phyloP scores from a whole-genome alignment of 2,888 invertebrate genomes.

The Synergus itoensis region DNA sequence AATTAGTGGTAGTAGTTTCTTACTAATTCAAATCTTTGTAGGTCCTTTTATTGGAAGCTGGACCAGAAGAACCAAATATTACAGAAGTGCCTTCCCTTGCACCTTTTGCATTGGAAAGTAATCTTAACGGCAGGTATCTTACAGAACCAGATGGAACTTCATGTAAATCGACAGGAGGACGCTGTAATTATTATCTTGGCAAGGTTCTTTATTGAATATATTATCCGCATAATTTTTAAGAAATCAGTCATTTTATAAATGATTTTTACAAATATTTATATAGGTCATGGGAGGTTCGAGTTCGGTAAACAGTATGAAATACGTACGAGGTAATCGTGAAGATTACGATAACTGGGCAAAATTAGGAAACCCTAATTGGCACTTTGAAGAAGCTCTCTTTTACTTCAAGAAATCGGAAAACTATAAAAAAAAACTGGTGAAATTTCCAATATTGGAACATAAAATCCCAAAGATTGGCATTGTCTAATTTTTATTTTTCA shows the following conservation, averaged over 20 bases:
- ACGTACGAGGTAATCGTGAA: slow-evolving; percentile 88
- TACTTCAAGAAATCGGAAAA: slow-evolving; percentile 96
- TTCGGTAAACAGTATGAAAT: slow-evolving; percentile 93
- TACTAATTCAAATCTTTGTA: slow-evolving; percentile 81
- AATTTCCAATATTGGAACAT: not conserved
- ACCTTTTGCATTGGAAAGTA: slow-evolving; percentile 90
- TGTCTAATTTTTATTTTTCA: slow-evolving; percentile 77
- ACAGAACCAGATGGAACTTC: slow-evolving; percentile 90
- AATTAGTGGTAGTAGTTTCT: too few species aligned
- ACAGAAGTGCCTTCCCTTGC: slow-evolving; percentile 92
- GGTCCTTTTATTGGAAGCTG: slow-evolving; percentile 89
- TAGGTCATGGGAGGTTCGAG: slow-evolving; percentile 93
- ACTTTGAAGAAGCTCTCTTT: slow-evolving; percentile 86
- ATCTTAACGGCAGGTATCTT: slow-evolving; percentile 94
- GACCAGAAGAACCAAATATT: slow-evolving; percentile 93
- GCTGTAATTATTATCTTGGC: slow-evolving; percentile 66
- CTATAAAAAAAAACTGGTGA: slow-evolving; percentile 82
- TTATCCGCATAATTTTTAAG: too few species aligned
- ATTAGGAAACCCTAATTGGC: slow-evolving; percentile 93
- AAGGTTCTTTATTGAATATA: not conserved
- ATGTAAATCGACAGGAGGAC: slow-evolving; percentile 89
- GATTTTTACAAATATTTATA: not conserved
- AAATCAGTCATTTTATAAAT: not conserved
- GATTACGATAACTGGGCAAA: slow-evolving; percentile 95
- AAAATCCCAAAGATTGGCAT: not conserved